Evolutionary conservation across 2,797 vertebrate species (phyloP).

Genomic region (Chaetophractus vellerosus): DNA sequence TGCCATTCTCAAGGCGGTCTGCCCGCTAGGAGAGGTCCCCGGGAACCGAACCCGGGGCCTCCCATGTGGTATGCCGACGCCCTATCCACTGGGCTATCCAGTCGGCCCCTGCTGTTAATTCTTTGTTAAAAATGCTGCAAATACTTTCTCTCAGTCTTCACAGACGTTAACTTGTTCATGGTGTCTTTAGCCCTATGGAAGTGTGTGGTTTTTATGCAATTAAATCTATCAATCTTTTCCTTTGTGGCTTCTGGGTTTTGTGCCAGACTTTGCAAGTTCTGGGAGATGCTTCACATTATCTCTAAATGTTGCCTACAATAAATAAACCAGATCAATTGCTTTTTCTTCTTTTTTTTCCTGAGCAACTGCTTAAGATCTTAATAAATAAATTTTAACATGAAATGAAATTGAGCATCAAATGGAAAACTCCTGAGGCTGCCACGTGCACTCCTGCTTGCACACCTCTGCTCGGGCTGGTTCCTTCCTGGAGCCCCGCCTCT

Average conservation of each 20-base stretch:
- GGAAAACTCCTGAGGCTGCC: not conserved
- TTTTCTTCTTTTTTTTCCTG: not conserved
- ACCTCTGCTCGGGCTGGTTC: not conserved
- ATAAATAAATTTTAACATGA: not conserved
- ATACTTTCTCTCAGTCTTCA: not conserved
- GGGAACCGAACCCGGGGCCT: too few species aligned
- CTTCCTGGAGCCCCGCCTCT: not conserved
- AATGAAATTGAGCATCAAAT: not conserved
- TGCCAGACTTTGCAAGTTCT: conserved; percentile 19
- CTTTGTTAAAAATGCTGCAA: not conserved
- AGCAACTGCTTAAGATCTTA: not conserved
- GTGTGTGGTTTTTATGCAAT: not conserved
- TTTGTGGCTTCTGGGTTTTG: conserved; percentile 50
- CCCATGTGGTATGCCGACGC: too few species aligned
- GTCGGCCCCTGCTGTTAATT: not conserved
- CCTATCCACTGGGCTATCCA: too few species aligned
- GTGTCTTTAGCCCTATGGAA: not conserved
- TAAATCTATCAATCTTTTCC: not conserved
- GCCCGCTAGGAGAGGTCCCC: too few species aligned
- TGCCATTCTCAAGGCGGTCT: too few species aligned
- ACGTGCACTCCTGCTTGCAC: rapidly evolving
- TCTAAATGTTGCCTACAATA: not conserved
- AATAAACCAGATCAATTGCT: not conserved
- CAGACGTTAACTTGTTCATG: not conserved
- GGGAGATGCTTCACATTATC: not conserved